Conservation (phyloP, 2,797 vertebrate genomes). For the Gastrophryne carolinensis region DNA sequence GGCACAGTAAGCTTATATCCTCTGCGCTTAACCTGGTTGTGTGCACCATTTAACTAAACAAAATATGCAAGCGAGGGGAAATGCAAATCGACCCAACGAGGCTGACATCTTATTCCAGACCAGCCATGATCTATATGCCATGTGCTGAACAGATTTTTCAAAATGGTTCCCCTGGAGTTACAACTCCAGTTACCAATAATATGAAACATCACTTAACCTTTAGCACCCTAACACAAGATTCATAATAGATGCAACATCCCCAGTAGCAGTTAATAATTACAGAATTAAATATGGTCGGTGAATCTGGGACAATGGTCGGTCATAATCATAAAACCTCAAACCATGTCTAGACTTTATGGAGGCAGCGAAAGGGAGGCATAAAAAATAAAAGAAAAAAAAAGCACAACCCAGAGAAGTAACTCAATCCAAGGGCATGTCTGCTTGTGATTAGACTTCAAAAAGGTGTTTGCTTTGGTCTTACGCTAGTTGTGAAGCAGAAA, state of each 20-base stretch:
- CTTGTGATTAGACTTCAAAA: constrained; percentile 15
- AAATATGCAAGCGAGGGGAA: constrained; percentile 27
- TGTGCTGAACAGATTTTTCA: constrained; percentile 35
- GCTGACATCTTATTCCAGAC: constrained; percentile 5
- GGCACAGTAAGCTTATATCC: constrained; percentile 17
- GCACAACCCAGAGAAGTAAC: constrained; percentile 14
- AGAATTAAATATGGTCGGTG: constrained; percentile 47
- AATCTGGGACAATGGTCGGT: constrained; percentile 51
- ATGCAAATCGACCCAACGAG: constrained; percentile 11
- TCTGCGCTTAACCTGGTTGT: constrained; percentile 4
- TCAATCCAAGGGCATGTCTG: constrained; percentile 40
- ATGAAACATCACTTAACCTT: constrained; percentile 53
- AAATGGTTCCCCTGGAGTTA: constrained; percentile 33
- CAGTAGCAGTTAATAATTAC: constrained; percentile 27
- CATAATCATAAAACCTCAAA: constrained; percentile 51
- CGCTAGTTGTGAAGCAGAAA: not conserved
- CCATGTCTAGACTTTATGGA: constrained; percentile 51
- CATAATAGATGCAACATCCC: constrained; percentile 42
- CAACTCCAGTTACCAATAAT: constrained; percentile 39
- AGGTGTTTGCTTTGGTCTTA: constrained; percentile 17
- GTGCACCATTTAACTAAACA: constrained; percentile 7
- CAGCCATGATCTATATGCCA: constrained; percentile 31
- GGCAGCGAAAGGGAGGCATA: constrained; percentile 19
- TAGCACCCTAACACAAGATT: constrained; percentile 42
- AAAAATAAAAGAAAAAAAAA: not conserved